A percentile compares a stretch with the other conserved stretches of the same genome.
Conservation (phyloP, 2,797 vertebrate genomes). For the Champsocephalus esox region DNA sequence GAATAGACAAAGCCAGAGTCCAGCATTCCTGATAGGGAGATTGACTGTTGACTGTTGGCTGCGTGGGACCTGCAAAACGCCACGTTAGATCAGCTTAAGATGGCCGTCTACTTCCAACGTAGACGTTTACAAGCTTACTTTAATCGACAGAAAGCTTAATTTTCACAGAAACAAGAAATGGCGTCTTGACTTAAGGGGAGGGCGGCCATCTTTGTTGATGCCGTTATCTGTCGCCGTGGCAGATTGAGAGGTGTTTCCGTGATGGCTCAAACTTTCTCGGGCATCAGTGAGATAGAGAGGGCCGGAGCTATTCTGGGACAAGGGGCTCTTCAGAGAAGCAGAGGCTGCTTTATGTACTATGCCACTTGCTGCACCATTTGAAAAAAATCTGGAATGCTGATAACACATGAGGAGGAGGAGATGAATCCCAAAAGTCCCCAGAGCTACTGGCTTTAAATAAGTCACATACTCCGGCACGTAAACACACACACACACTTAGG, state of each 20-base stretch:
- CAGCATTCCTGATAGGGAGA: conserved; percentile 77
- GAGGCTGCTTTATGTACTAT: conserved; percentile 84
- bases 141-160: neutral
- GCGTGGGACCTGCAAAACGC: conserved; percentile 39
- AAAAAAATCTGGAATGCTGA: conserved; percentile 78
- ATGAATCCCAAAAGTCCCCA: conserved; percentile 78
- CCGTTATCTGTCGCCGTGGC: conserved; percentile 76
- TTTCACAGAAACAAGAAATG: neutral
- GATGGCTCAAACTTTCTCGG: conserved; percentile 81
- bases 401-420: conserved; percentile 80
- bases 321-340: conserved; percentile 81
- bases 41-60: conserved; percentile 64
- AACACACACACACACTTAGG: conserved; percentile 51
- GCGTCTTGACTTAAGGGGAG: conserved; percentile 21
- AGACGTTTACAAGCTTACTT: conserved; percentile 3
- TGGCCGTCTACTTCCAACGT: neutral
- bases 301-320: conserved; percentile 86
- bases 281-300: conserved; percentile 86
- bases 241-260: conserved; percentile 76
- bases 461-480: conserved; percentile 60
- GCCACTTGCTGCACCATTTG: conserved; percentile 78
- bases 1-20: conserved; percentile 87
- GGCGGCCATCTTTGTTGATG: conserved; percentile 77
- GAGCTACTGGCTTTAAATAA: conserved; percentile 81
- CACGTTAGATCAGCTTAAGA: conserved; percentile 20